Percentiles rank a stretch among this genome's conserved stretches.
Conservation (phyloP, 2,113 vertebrate species). For the Cromileptes altivelis region DNA sequence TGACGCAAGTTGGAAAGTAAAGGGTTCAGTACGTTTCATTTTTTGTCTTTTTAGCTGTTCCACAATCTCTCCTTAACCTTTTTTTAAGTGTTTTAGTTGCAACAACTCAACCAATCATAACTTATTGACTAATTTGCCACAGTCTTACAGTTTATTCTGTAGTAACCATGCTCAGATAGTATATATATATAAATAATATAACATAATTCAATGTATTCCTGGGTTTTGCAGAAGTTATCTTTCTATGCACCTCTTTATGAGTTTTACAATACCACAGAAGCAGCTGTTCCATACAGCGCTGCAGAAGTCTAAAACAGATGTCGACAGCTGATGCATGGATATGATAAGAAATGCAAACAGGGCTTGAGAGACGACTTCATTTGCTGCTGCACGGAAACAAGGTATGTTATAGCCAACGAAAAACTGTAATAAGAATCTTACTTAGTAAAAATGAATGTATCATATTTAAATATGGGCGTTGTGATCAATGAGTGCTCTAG, state of each 20-base stretch:
- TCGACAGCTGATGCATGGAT: background rate
- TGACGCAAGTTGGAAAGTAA: background rate
- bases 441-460: background rate
- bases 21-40: background rate
- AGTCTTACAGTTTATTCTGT: background rate
- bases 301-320: background rate
- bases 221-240: too few relatives aligned
- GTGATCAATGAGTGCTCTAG: background rate
- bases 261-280: background rate
- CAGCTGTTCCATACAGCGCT: background rate
- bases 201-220: too few relatives aligned
- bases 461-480: background rate
- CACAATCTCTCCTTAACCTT: background rate
- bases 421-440: background rate
- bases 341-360: background rate
- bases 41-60: background rate
- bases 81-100: too few relatives aligned
- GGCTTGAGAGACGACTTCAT: background rate
- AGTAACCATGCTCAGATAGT: background rate
- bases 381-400: background rate
- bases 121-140: too few relatives aligned
- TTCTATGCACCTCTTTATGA: background rate
- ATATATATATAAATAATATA: background rate
- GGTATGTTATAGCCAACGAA: background rate
- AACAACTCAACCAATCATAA: too few relatives aligned